Evolutionary conservation across 2,888 invertebrate species (phyloP), one percentile per base, ranked within the genome.

Genomic region (Sinopyrophorus schimmeli): DNA sequence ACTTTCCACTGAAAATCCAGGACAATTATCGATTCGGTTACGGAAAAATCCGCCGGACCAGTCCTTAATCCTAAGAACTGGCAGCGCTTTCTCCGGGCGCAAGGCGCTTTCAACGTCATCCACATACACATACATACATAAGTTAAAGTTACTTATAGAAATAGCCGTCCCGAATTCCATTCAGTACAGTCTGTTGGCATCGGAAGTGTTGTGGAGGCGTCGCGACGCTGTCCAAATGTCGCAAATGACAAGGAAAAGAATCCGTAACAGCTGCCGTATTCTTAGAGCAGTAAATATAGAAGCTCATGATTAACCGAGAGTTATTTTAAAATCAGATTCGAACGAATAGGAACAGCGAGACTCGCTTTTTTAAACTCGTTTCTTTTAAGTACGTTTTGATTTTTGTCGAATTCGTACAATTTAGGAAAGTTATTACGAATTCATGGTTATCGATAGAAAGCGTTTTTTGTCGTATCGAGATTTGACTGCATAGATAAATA

Each of bases 211-310:
- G 59, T 48, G 55, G 61, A 60, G 65, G 63, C 60, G 66, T 61
- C 61, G 57, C 58, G 57, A 53, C 60, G 53, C 60, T 63, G 60
- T 63, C 63, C 60, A 62, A 62, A 61, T 65, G 62, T 63, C 64
- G 63, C 57, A 62, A 61, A 50, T 60, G 61, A 63, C 64, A 62
- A 55, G 57, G 53, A 60, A 58, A 65, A 62, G 64, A 64, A 66
- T 66, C 61, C 54, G 44, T 53, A 62, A 59, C 66, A 64, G 66
- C 66, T 66, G 66, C 62, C 49, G 47, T 42, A 44, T 46, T 42
- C 53, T 53, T 58, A 47, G 49, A 54, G 54, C 58, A 60, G 57
- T 53, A 57, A 54, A 53, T 53, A 57, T 48, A 57, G 50, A 35
- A 43, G 43, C 40, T 32, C 49, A 31, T 31, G 49, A 48, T 48